Conservation (phyloP, 1,140 invertebrate species). For the Sinella curviseta region DNA sequence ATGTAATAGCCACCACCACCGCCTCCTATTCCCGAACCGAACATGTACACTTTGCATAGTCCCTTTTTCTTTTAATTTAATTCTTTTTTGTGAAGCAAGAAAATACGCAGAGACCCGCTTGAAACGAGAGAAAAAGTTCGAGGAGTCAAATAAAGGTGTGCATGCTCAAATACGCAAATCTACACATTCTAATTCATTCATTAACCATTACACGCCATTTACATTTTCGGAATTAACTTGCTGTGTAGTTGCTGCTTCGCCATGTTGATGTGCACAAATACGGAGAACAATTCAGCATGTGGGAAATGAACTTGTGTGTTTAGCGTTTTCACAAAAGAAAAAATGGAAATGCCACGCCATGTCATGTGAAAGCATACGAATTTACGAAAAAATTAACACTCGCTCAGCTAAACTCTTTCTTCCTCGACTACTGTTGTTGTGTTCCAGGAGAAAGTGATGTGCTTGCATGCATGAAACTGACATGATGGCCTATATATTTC, state of each 20-base stretch:
- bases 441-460: neutral
- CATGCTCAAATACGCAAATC: neutral
- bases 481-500: conserved; percentile 21
- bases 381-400: neutral
- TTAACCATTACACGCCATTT: neutral
- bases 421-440: no score
- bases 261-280: neutral
- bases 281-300: no score
- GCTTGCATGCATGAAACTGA: conserved; percentile 21
- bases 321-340: no score
- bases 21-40: no score
- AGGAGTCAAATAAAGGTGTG: no score
- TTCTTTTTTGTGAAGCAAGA: no score
- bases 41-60: no score
- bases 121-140: no score
- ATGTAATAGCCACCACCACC: neutral
- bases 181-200: neutral
- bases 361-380: neutral
- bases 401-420: no score
- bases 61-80: no score
- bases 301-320: no score
- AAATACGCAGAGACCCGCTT: no score
- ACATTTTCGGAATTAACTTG: neutral
- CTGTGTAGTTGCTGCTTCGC: neutral
- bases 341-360: neutral